Percentiles rank a stretch among this genome's conserved stretches.
These are phyloP conservation scores for Polypedilum vanderplanki DNA, from an alignment of 1,140 invertebrate genomes.

Conservation along the genomic window DNA sequence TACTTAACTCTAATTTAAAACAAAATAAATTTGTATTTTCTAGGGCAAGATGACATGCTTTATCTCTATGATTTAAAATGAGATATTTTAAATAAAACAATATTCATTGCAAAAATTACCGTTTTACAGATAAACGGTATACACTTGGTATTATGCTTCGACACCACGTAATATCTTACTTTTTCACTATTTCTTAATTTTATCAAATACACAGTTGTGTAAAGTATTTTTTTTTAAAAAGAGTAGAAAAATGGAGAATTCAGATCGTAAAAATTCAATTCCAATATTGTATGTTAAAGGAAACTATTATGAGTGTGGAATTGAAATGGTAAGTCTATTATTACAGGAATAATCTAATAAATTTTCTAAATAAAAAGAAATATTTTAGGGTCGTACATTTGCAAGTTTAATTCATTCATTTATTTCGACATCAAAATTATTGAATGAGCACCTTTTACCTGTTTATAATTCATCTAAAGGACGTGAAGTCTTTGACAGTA, in stretches of 20 bases:
- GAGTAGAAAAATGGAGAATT: neutral
- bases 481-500: conserved; percentile 57
- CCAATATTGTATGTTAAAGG: conserved; percentile 64
- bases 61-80: no score
- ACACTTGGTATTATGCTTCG: no score
- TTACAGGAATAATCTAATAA: neutral
- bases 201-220: neutral
- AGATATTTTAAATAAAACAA: no score
- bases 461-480: conserved; percentile 58
- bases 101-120: no score
- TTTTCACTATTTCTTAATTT: no score
- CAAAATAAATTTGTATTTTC: no score
- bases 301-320: conserved; percentile 71
- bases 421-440: conserved; percentile 48
- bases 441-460: conserved; percentile 57
- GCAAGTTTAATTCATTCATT: conserved; percentile 58
- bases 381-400: conserved; percentile 60
- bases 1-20: no score
- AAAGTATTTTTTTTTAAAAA: neutral
- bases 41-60: no score
- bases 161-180: no score
- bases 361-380: neutral
- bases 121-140: no score
- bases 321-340: conserved; percentile 59
- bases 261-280: conserved; percentile 41